Conservation (phyloP, 23 tunicate genomes). For the Styela plicata region DNA sequence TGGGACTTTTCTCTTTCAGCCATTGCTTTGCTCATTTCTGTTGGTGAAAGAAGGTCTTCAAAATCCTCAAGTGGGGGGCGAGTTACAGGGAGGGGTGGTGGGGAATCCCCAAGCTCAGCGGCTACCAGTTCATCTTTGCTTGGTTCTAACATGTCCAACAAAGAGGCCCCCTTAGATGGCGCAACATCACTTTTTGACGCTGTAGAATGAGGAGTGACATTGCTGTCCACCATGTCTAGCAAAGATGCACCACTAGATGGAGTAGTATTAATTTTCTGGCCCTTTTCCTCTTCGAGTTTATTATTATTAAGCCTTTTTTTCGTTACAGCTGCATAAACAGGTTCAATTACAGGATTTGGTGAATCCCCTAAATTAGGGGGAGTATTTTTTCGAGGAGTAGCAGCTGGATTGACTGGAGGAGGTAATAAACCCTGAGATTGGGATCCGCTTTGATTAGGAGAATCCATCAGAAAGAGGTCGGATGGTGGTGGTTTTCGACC, state of each 20-base stretch:
- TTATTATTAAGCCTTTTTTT: not conserved
- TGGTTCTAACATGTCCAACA: not conserved
- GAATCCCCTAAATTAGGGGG: not conserved
- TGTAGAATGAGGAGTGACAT: not conserved
- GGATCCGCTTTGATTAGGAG: not conserved
- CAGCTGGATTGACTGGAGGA: too few species aligned
- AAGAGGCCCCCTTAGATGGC: not conserved
- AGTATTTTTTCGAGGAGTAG: not conserved
- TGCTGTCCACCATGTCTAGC: not conserved
- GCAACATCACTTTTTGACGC: not conserved
- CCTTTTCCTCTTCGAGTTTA: not conserved
- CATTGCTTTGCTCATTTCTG: not conserved
- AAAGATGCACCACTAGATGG: not conserved
- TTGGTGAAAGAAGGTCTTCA: conserved; percentile 7
- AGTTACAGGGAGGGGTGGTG: not conserved
- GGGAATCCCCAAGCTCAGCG: not conserved
- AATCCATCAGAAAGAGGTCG: not conserved
- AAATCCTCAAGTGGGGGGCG: conserved; percentile 18
- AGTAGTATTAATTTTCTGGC: not conserved
- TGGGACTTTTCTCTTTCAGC: conserved; percentile 3
- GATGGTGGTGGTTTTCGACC: not conserved
- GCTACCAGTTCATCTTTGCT: not conserved
- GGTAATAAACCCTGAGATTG: not conserved
- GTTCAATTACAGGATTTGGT: not conserved
- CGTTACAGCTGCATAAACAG: conserved; percentile 19